Base-by-base conservation (phyloP, 2,113 vertebrate genomes). In the Hypanus sabinus region DNA sequence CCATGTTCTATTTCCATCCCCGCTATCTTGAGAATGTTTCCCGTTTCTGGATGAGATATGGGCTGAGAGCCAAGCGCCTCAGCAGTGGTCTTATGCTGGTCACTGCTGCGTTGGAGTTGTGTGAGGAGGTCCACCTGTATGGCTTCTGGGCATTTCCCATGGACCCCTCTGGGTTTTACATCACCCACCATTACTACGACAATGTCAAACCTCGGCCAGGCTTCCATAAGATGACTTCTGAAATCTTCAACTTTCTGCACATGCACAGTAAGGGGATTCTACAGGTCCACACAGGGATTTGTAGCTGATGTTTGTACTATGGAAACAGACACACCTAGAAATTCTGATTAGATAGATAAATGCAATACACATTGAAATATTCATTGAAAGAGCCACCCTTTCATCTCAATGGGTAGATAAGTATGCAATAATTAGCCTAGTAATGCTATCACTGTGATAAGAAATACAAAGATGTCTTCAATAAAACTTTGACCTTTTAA, bases 101-200 rank as follows among this genome's bases (percentile, higher is more conserved):
- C 94, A 99, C 98, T 0, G 98, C 99, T 0, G 99, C 99, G 90
- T 95, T 99, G 81, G 99, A 99, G 96, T 97, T 99, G 94, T 99
- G 99, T 0, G 96, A 99, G 94, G 98, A 99, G 95, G 99, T 99
- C 92, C 98, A 99, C 96, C 98, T 99, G 94, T 99, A 99, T 0
- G 99, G 99, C 79, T 99, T 99, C 96, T 99, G 99, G 99, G 98
- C 98, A 0, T 99, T 99, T 94, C 98, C 98, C 95, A 99, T 99
- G 98, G 98, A 98, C 96, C 98, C 98, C 94, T 97, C 98, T 0
- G 98, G 99, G 94, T 97, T 98, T 95, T 98, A 98, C 96, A 98
- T 99, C 95, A 99, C 98, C 14, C 99, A 99, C 94, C 99, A 99
- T 94, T 99, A 99, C 96, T 99, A 99, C 0, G 99, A 99, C 97